Conservation (phyloP, 2,797 vertebrate species). For the Eleutherodactylus coqui region DNA sequence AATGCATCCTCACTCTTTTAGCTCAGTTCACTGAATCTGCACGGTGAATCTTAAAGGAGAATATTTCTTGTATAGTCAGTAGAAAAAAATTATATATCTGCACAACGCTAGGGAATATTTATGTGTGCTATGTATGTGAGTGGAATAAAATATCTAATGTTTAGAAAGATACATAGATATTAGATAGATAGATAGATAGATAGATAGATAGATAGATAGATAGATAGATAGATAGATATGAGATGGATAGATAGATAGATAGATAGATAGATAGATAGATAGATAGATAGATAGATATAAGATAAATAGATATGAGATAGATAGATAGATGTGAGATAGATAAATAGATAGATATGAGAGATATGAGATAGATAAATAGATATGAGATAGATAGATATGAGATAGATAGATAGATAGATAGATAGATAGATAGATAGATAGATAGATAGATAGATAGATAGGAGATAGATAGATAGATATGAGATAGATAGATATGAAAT, state of each 20-base stretch:
- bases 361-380: no score
- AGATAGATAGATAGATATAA: background rate
- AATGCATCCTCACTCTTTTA: background rate
- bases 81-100: no score
- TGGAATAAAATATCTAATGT: no score
- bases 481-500: no score
- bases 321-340: no score
- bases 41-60: background rate
- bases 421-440: background rate
- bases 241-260: background rate
- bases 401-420: no score
- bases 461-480: background rate
- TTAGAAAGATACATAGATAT: background rate
- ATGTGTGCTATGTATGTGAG: no score
- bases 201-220: background rate
- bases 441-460: background rate
- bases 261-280: background rate
- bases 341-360: no score
- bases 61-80: background rate
- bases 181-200: background rate
- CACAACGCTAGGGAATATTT: no score
- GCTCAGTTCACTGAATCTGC: background rate
- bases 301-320: no score
- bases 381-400: no score
- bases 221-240: slow-evolving; percentile 8